Conservation (phyloP, 2,888 invertebrate species). For the Aporophyla nigra region DNA sequence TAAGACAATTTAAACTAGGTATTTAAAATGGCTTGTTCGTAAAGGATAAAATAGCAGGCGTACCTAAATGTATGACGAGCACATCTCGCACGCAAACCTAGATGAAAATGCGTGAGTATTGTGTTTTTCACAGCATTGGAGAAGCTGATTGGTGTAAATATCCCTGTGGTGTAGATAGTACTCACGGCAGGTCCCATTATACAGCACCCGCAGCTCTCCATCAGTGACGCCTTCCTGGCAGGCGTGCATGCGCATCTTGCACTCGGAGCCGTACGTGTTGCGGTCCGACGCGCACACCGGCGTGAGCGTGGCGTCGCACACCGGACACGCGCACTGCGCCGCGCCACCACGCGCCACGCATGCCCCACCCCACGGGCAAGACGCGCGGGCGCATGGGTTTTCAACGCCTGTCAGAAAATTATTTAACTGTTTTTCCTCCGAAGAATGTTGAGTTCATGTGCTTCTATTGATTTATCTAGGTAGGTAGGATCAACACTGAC, state of each 20-base stretch:
- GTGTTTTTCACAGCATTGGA: neutral
- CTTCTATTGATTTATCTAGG: neutral
- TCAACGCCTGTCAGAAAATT: slow-evolving; percentile 83
- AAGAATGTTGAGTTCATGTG: neutral
- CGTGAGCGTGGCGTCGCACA: slow-evolving; percentile 94
- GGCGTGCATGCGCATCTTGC: slow-evolving; percentile 95
- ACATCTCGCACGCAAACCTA: too few relatives aligned
- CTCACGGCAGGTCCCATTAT: slow-evolving; percentile 91
- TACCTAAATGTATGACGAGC: neutral
- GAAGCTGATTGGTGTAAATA: neutral
- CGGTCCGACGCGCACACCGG: slow-evolving; percentile 95
- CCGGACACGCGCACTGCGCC: slow-evolving; percentile 93
- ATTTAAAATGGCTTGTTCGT: neutral
- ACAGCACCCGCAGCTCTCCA: slow-evolving; percentile 92
- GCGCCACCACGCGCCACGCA: slow-evolving; percentile 92
- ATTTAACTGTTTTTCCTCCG: neutral
- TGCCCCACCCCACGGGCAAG: slow-evolving; percentile 92
- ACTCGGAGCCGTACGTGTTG: slow-evolving; percentile 95
- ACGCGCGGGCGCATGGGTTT: slow-evolving; percentile 91
- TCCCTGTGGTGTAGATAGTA: slow-evolving; percentile 45
- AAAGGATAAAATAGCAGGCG: neutral
- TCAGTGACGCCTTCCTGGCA: slow-evolving; percentile 93
- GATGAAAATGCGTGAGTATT: neutral
- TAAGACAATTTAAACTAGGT: neutral
- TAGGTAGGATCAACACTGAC: neutral